These are phyloP conservation scores for Orchestia grillus DNA, from an alignment of 1,140 invertebrate genomes.

Conservation along the genomic window DNA sequence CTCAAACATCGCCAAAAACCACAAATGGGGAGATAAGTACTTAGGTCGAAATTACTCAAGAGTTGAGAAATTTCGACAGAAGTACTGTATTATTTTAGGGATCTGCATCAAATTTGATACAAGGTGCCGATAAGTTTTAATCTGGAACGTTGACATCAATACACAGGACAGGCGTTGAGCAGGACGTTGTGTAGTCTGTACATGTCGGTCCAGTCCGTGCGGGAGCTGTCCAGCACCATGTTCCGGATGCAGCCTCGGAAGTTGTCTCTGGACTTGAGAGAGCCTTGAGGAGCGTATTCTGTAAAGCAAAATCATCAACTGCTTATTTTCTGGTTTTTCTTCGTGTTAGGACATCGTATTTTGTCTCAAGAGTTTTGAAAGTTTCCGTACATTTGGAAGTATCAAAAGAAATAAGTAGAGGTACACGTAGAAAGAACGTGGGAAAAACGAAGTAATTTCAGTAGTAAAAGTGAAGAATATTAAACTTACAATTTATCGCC, in stretches of 20 bases:
- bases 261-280: slow-evolving; percentile 80
- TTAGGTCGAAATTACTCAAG: too few species aligned
- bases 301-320: neutral
- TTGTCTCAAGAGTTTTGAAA: neutral
- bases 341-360: neutral
- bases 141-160: slow-evolving; percentile 39
- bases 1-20: neutral
- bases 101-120: too few species aligned
- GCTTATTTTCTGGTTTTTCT: neutral
- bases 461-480: neutral
- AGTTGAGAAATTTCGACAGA: too few species aligned
- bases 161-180: slow-evolving; percentile 84
- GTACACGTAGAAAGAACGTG: neutral
- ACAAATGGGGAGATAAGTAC: neutral
- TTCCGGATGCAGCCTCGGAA: slow-evolving; percentile 94
- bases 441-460: neutral
- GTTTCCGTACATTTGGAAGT: neutral
- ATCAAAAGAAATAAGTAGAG: neutral
- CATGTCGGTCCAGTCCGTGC: slow-evolving; percentile 87
- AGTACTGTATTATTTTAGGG: too few species aligned
- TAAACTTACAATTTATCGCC: neutral
- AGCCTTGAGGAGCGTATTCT: slow-evolving; percentile 76
- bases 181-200: slow-evolving; percentile 84
- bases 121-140: neutral
- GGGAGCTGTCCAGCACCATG: slow-evolving; percentile 78